Base-by-base conservation (phyloP, 2,113 vertebrate species). In the Eleginops maclovinus region DNA sequence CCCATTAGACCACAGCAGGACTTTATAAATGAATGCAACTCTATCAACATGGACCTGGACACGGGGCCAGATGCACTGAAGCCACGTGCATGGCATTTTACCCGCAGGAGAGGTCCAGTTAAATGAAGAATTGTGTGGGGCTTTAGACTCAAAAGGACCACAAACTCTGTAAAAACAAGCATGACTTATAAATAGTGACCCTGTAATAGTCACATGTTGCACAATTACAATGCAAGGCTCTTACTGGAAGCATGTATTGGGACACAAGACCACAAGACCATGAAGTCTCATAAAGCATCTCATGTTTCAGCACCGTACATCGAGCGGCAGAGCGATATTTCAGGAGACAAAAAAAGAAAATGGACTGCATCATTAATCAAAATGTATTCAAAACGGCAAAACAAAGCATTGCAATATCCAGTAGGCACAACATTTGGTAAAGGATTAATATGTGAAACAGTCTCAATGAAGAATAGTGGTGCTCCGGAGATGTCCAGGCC, bases 101-200 rank as follows among this genome's bases (percentile, higher is more conserved):
- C 60, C 75, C 24, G 28, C 0, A 17, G 44, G 43, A 47, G 56
- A 58, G 21, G 58, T 16, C 50, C 65, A 56, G 67, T 72, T 43
- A 82, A 77, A 80, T 21, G 19, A 36, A 31, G 59, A 53, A 26
- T 26, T 58, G 61, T 72, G 59, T 7, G 67, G 46, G 67, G 44
- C 71, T 43, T 51, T 56, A 58, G 61, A 31, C 28, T 85, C 60
- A 75, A 79, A 83, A 68, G 22, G 5, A 67, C 15, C 55, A 67
- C 74, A 77, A n/a, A 84, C 55, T 74, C 62, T 73, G 73, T 47
- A 46, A 70, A 79, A 53, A 80, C 43, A 80, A 21, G 60, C 66
- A 31, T 21, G 53, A 66, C 54, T 50, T 65, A 55, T 72, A 58
- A 74, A 82, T 26, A 55, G 74, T 46, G 28, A 69, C 62, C 40